Base-by-base conservation (phyloP, 2,113 vertebrate genomes). In the Mormyrus lacerda region DNA sequence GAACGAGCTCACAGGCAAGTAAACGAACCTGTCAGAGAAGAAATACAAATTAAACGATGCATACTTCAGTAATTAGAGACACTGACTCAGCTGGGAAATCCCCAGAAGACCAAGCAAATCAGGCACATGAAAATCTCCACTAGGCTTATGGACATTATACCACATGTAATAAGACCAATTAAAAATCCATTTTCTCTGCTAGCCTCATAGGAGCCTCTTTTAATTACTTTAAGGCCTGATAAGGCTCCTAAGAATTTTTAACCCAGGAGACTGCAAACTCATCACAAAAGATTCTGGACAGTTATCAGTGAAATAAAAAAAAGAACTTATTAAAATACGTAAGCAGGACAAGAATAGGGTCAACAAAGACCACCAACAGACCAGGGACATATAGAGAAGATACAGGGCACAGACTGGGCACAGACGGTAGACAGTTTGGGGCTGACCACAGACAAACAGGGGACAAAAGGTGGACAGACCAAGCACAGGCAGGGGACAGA, bases 101-200 rank as follows among this genome's bases (percentile, higher is more conserved):
- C 85, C 85, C 85, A 87, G 8, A 35, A 35, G 85, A 87, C 13
- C 82, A 87, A 13, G 35, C 21, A 53, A 10, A 51, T 31, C 47
- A 53, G 31, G 5, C 84, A 27, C 84, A 51, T 39, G 47, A 27
- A 87, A 17, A 35, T 51, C 50, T 53, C 85, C 50, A 35, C 50
- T 15, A 87, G 50, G 50, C 53, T 87, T 47, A 35, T 47, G 48
- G n/a, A 87, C 50, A 87, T 87, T 53, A 87, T 87, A 50, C 85
- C 27, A 53, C 47, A 27, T 17, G 27, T 87, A 87, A 87, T 87
- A 87, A 87, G 50, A 27, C 50, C 50, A 53, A 87, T 87, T 87
- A 87, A 87, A 87, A 87, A 87, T 47, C 50, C 85, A 87, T 87
- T 87, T 53, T 87, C 85, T 31, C 85, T 87, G 50, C 27, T 27